phyloP scores from a whole-genome alignment of 2,797 vertebrate species.

The Notolabrus celidotus region DNA sequence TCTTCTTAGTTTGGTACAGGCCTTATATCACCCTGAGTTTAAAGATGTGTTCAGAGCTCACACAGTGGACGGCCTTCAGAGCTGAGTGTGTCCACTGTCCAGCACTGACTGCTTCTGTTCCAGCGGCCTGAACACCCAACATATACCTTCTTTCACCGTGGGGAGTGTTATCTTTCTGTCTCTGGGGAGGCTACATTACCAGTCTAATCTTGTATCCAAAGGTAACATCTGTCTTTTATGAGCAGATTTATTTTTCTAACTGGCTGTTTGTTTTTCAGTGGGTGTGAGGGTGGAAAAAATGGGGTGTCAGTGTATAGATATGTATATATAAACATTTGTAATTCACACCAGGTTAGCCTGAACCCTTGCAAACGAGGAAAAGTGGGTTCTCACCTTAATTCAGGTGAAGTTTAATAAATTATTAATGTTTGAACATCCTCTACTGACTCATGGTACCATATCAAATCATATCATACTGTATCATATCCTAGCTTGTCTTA shows the following conservation, averaged over 20 bases:
- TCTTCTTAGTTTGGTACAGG: slow-evolving; percentile 15
- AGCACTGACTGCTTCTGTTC: slow-evolving; percentile 69
- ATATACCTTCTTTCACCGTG: slow-evolving; percentile 62
- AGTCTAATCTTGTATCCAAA: slow-evolving; percentile 65
- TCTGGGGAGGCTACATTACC: slow-evolving; percentile 58
- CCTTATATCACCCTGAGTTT: slow-evolving; percentile 46
- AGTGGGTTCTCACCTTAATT: no score
- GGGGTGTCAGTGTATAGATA: slow-evolving; percentile 38
- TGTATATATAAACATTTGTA: slow-evolving; percentile 1
- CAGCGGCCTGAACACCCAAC: slow-evolving; percentile 68
- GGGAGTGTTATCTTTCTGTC: slow-evolving; percentile 67
- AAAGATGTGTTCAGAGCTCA: slow-evolving; percentile 43
- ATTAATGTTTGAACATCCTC: no score
- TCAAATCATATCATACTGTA: no score
- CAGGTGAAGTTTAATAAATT: no score
- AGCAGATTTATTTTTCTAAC: slow-evolving; percentile 69
- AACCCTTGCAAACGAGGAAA: no score
- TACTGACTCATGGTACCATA: no score
- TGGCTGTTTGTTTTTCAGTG: slow-evolving; percentile 49
- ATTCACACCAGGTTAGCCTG: no score
- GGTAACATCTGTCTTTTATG: slow-evolving; percentile 76
- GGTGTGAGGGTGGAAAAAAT: slow-evolving; percentile 39
- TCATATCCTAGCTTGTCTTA: no score
- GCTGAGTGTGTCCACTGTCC: slow-evolving; percentile 48
- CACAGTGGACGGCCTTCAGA: slow-evolving; percentile 68